phyloP scores from a whole-genome alignment of 2,113 vertebrate genomes.

The Rhinoderma darwinii region DNA sequence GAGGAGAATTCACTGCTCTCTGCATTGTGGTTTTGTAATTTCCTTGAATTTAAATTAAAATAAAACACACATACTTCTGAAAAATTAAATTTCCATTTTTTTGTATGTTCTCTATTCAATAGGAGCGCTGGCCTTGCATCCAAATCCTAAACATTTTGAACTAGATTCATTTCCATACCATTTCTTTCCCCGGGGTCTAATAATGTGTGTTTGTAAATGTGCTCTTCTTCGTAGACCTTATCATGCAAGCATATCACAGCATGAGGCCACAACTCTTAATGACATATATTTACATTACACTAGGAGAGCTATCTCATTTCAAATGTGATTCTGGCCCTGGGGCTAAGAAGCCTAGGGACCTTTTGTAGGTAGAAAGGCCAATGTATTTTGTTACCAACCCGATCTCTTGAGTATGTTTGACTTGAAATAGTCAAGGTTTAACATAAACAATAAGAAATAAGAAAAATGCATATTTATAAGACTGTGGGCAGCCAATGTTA shows the following conservation, averaged over 20 bases:
- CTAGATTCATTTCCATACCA: constrained; percentile 48
- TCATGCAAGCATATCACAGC: constrained; percentile 48
- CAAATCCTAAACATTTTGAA: constrained; percentile 30
- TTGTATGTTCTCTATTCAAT: constrained; percentile 15
- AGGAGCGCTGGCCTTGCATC: background rate
- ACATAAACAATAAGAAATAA: constrained; percentile 23
- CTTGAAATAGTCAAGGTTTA: constrained; percentile 17
- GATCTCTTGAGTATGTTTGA: constrained; percentile 31
- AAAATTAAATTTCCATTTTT: background rate
- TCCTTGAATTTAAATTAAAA: constrained; percentile 24
- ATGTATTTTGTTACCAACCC: constrained; percentile 41
- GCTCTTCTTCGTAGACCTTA: constrained; percentile 37
- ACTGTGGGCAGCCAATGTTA: background rate
- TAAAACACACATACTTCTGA: background rate
- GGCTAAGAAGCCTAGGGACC: constrained; percentile 34
- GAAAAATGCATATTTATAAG: constrained; percentile 41
- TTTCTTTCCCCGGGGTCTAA: constrained; percentile 50
- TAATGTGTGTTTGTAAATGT: constrained; percentile 51
- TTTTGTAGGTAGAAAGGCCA: constrained; percentile 43
- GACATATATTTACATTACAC: constrained; percentile 59
- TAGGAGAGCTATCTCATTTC: constrained; percentile 50
- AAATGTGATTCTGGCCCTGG: constrained; percentile 47
- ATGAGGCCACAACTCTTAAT: constrained; percentile 52
- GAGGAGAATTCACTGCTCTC: background rate
- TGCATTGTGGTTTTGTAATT: background rate